phyloP scores from a whole-genome alignment of 2,888 invertebrate genomes.

The Himalopsyche kuldschensis region DNA sequence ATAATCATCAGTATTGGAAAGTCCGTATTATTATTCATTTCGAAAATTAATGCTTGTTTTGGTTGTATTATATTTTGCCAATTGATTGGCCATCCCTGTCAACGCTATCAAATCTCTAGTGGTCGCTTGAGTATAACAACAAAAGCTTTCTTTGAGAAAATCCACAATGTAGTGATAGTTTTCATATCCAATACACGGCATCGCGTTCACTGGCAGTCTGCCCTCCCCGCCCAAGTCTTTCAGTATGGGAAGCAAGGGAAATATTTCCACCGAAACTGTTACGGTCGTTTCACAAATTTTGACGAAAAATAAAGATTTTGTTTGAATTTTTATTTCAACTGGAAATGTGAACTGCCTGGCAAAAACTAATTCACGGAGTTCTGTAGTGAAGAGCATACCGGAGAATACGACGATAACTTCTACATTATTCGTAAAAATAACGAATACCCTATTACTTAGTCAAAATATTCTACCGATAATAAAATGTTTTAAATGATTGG shows the following conservation, averaged over 20 bases:
- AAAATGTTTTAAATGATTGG: too few relatives aligned
- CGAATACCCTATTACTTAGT: too few relatives aligned
- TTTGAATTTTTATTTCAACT: too few relatives aligned
- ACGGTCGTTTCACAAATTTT: not conserved
- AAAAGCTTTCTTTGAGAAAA: not conserved
- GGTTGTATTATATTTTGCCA: not conserved
- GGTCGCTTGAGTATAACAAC: not conserved
- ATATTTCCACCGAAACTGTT: not conserved
- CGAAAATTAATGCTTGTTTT: too few relatives aligned
- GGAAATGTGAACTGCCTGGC: too few relatives aligned
- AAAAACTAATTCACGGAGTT: too few relatives aligned
- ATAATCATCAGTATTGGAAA: too few relatives aligned
- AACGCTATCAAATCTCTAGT: not conserved
- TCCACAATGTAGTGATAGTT: not conserved
- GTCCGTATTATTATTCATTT: too few relatives aligned
- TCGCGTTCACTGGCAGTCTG: not conserved
- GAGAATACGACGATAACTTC: too few relatives aligned
- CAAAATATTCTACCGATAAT: too few relatives aligned
- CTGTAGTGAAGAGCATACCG: too few relatives aligned
- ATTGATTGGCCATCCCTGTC: not conserved
- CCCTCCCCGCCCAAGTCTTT: not conserved
- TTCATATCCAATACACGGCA: not conserved
- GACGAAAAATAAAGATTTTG: not conserved
- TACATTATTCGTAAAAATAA: too few relatives aligned
- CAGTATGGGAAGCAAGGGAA: not conserved